phyloP scores from a whole-genome alignment of 2,113 vertebrate genomes.

The Nestor notabilis region DNA sequence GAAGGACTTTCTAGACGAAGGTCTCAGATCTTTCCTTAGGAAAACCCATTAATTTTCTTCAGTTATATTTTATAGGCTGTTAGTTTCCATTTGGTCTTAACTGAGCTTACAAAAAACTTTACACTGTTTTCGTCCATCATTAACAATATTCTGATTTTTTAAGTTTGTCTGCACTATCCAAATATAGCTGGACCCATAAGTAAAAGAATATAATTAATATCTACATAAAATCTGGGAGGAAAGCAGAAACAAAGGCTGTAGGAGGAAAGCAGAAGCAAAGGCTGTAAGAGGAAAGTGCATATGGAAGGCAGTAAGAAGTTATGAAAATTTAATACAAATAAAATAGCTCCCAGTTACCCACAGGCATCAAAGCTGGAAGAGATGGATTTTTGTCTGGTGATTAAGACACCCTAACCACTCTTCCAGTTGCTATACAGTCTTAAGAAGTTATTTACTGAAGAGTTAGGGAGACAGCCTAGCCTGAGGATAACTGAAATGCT shows the following conservation, averaged over 20 bases:
- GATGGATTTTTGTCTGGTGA: neutral
- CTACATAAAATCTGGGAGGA: neutral
- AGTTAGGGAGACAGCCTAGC: neutral
- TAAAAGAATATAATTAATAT: neutral
- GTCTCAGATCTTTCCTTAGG: neutral
- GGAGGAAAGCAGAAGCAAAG: neutral
- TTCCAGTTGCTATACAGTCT: neutral
- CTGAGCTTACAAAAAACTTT: neutral
- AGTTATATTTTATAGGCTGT: neutral
- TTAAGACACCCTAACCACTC: neutral
- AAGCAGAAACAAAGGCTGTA: neutral
- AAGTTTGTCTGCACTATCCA: neutral
- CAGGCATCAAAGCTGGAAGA: neutral
- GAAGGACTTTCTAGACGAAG: neutral
- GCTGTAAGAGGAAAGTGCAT: neutral
- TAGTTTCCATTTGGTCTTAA: neutral
- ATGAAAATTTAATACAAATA: conserved; percentile 10
- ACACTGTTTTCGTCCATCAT: neutral
- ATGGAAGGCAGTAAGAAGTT: neutral
- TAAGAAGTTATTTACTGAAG: conserved; percentile 14
- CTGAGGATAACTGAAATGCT: neutral
- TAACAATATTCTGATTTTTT: neutral
- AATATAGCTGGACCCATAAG: neutral
- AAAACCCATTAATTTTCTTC: neutral
- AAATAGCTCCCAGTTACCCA: neutral